These are phyloP conservation scores for Himalopsyche kuldschensis DNA, from an alignment of 2,888 invertebrate species.

Conservation along the genomic window DNA sequence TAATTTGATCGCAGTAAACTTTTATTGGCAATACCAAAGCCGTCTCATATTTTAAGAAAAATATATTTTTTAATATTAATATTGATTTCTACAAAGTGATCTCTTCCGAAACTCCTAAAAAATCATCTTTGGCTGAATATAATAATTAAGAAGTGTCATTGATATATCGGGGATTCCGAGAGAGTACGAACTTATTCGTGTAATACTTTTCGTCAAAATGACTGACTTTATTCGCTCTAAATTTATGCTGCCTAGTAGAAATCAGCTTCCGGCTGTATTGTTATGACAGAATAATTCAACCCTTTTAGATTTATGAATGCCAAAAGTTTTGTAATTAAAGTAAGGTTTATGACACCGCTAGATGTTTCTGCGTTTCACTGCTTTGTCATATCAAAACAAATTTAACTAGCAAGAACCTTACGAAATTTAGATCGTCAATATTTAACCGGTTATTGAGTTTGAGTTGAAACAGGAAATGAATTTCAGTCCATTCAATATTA, in stretches of 20 bases:
- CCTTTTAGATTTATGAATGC: conserved; percentile 27
- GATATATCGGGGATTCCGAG: background rate
- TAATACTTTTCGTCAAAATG: background rate
- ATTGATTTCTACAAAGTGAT: too few species aligned
- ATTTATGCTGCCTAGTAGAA: background rate
- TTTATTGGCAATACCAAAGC: too few species aligned
- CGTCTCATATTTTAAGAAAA: too few species aligned
- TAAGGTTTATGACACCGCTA: conserved; percentile 18
- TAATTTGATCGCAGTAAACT: too few species aligned
- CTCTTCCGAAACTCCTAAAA: too few species aligned
- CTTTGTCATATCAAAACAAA: background rate
- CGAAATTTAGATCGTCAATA: background rate
- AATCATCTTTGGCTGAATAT: too few species aligned
- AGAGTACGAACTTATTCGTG: background rate
- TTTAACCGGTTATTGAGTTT: background rate
- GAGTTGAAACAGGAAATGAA: background rate
- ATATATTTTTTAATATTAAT: too few species aligned
- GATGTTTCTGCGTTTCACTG: background rate
- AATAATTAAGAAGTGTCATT: too few species aligned
- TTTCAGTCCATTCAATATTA: background rate
- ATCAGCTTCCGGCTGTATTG: background rate
- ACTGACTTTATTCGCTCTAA: background rate
- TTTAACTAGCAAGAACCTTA: background rate
- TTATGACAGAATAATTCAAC: conserved; percentile 1
- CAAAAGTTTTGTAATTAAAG: conserved; percentile 33